Base-by-base conservation (phyloP, 2,888 invertebrate genomes). In the Sicus ferrugineus region DNA sequence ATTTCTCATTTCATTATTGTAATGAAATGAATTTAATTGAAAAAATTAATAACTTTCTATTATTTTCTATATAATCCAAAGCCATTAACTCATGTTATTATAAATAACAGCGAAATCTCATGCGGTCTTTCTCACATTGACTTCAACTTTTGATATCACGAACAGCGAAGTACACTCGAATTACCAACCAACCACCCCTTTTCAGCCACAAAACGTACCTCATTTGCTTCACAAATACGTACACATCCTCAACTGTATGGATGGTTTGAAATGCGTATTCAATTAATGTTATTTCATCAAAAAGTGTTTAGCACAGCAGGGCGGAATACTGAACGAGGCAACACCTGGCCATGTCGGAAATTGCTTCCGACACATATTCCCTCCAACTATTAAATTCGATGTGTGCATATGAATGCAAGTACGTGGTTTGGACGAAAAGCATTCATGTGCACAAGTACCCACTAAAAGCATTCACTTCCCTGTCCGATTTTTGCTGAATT, bases 291-390 rank as follows among this genome's bases (percentile, higher is more conserved):
- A n/a, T 42, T 66, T 42, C 19, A 42, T 38, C 14, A 21, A 52
- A 65, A 26, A 38, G 14, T 28, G 42, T n/a, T 26, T 21, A 23
- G 28, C 50, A 52, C 31, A 50, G 52, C 50, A 50, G 64, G 52
- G 50, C 31, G 64, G 48, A 64, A 30, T 31, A 30, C 50, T 21
- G 6, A 30, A 56, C 30, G 56, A 66, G 58, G 66, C 66, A 42
- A 66, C 66, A 66, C 66, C 66, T 66, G 66, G 66, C 26, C 31
- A 56, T 38, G 38, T 26, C 65, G 65, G 26, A 52, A 34, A 65
- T 38, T 7, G 38, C 38, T 52, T 30, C 56, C 30, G 56, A 46
- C 66, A 56, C 14, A 46, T 65, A 54, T 56, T 14, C 28, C 14
- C n/a, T 30, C 30, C 31, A 61, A 23, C 38, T 21, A 38, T 31